Evolutionary conservation across 2,113 vertebrate genomes (phyloP).

Genomic region (Halcyon malimbica): DNA sequence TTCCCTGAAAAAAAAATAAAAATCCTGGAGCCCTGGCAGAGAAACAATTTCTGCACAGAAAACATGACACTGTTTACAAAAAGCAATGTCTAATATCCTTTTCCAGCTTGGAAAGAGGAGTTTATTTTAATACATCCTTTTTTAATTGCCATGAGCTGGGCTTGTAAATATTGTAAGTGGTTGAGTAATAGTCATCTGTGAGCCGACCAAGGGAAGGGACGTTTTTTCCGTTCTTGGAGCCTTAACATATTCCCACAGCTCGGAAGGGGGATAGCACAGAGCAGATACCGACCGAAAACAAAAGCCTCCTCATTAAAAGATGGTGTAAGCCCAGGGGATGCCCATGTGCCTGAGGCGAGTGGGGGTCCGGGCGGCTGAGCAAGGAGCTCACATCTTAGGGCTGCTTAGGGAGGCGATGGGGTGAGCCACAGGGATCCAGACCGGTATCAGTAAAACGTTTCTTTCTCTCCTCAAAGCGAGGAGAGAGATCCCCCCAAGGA

Average conservation of each 20-base stretch:
- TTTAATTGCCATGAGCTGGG: conserved; percentile 72
- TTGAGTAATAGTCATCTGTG: conserved; percentile 66
- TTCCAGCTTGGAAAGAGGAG: conserved; percentile 58
- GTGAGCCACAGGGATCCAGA: neutral
- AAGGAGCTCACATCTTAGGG: neutral
- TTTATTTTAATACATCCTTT: conserved; percentile 71
- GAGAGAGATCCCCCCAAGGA: neutral
- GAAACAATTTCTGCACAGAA: conserved; percentile 48
- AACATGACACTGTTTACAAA: conserved; percentile 53
- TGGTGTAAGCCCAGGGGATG: neutral
- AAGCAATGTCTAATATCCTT: conserved; percentile 53
- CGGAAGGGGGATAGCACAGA: neutral
- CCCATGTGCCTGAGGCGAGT: neutral
- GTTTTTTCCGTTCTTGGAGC: conserved; percentile 36
- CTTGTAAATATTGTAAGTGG: conserved; percentile 67
- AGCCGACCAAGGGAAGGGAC: conserved; percentile 51
- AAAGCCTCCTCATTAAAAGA: neutral
- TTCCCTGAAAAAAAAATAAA: conserved; percentile 47
- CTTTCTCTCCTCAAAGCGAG: neutral
- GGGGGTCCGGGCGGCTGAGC: neutral
- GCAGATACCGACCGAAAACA: neutral
- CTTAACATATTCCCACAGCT: neutral
- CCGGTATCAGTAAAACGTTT: neutral
- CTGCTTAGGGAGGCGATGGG: neutral
- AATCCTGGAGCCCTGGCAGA: neutral